Base-by-base conservation (phyloP, 2,888 invertebrate genomes). In the Agonopterix alstromeriana region DNA sequence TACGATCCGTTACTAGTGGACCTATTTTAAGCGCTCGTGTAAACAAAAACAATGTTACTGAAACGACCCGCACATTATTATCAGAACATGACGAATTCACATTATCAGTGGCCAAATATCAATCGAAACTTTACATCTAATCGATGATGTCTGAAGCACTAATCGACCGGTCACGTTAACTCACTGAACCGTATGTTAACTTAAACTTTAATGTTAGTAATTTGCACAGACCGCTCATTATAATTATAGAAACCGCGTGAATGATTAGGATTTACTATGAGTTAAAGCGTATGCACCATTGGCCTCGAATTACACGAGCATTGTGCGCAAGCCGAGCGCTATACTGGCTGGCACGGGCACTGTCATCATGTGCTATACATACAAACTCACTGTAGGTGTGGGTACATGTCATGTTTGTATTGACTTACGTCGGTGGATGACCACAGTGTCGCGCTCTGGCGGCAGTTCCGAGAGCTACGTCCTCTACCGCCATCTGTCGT, bases 351-450 rank as follows among this genome's bases (percentile, higher is more conserved):
- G 69, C 77, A 70, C 75, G 66, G 71, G 69, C 77, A 70, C 75
- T 78, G 76, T 73, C 78, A 76, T 71, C 66, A 69, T 68, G 63
- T 60, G 64, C 73, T 76, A 77, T 82, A 82, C 77, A 68, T 77
- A 38, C 46, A 0, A 1, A 40, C 42, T 11, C 42, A 42, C 36
- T 46, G 61, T 58, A 67, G 55, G 69, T 67, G 70, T n/a, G n/a
- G n/a, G n/a, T 67, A 64, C 67, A 10, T 1, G 70, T 73, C 74
- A 77, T 80, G 77, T 84, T 87, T 82, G 82, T 85, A 87, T 87
- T 84, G 86, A 87, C 84, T 83, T 82, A 71, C 64, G n/a, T 58
- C 64, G 61, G 67, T 76, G 70, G 81, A 83, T 82, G 85, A 57
- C 50, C 46, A 60, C 50, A 53, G 51, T 50, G 45, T 53, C 58